Conservation (phyloP, 2,113 vertebrate genomes). For the Lamprotornis superbus region DNA sequence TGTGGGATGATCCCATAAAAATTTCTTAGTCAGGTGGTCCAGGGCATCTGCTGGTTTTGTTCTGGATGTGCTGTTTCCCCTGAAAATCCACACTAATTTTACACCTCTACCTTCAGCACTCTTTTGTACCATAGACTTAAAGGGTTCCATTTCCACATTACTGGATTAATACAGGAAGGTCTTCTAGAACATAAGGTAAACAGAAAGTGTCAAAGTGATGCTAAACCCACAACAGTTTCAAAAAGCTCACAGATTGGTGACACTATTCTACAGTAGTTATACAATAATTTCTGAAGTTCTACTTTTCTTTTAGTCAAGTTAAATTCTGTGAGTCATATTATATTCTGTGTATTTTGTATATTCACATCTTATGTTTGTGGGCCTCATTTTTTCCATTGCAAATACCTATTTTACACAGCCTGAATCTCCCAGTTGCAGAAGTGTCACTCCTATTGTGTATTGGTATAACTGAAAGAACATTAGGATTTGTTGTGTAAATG, state of each 20-base stretch:
- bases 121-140: not conserved
- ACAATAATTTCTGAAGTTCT: not conserved
- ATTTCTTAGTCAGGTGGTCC: not conserved
- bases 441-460: slow-evolving; percentile 1
- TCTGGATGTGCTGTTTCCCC: not conserved
- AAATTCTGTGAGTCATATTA: not conserved
- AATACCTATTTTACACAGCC: slow-evolving; percentile 3
- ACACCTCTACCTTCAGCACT: not conserved
- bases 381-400: not conserved
- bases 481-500: slow-evolving; percentile 58
- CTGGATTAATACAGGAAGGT: not conserved
- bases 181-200: not conserved
- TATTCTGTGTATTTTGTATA: not conserved
- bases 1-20: not conserved
- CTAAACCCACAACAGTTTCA: not conserved
- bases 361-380: not conserved
- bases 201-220: not conserved
- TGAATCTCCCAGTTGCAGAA: not conserved
- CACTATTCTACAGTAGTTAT: not conserved
- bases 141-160: not conserved
- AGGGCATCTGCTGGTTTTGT: not conserved
- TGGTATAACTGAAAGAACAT: slow-evolving; percentile 36
- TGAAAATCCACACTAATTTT: not conserved
- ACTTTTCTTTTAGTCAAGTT: not conserved
- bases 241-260: not conserved